Percentiles rank a stretch among this genome's conserved stretches.
Conservation (phyloP, 2,888 invertebrate species). For the Oeneis ivallda region DNA sequence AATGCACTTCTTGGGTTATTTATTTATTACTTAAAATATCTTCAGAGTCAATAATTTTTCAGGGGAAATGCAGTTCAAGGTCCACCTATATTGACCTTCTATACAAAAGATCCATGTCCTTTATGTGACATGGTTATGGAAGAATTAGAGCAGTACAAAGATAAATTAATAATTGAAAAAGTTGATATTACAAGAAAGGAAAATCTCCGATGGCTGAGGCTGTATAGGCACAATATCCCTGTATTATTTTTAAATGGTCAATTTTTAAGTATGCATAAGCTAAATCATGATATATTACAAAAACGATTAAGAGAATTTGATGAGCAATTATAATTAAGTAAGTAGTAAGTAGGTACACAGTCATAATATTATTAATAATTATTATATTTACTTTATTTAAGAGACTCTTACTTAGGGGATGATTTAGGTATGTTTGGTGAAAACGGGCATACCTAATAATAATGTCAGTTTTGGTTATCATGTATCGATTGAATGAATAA, state of each 20-base stretch:
- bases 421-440: no score
- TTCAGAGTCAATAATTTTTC: conserved; percentile 51
- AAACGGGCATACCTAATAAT: no score
- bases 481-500: no score
- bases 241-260: conserved; percentile 92
- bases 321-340: conserved; percentile 41
- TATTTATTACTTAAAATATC: conserved; percentile 28
- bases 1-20: conserved; percentile 39
- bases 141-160: conserved; percentile 82
- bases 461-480: no score
- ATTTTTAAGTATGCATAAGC: conserved; percentile 89
- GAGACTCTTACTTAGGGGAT: no score
- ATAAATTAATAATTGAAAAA: conserved; percentile 85
- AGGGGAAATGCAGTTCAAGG: conserved; percentile 67
- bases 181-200: conserved; percentile 89
- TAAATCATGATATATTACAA: conserved; percentile 83
- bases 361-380: no score
- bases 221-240: conserved; percentile 93
- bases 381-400: no score
- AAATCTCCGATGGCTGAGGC: conserved; percentile 86
- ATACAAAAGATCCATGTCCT: conserved; percentile 90
- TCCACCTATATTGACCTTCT: conserved; percentile 87
- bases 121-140: conserved; percentile 90
- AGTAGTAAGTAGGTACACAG: no score
- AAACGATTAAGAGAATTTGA: conserved; percentile 72